A percentile compares a stretch with the other conserved stretches of the same genome.
Conservation (phyloP, 2,888 invertebrate species). For the Torymus tubicola region DNA sequence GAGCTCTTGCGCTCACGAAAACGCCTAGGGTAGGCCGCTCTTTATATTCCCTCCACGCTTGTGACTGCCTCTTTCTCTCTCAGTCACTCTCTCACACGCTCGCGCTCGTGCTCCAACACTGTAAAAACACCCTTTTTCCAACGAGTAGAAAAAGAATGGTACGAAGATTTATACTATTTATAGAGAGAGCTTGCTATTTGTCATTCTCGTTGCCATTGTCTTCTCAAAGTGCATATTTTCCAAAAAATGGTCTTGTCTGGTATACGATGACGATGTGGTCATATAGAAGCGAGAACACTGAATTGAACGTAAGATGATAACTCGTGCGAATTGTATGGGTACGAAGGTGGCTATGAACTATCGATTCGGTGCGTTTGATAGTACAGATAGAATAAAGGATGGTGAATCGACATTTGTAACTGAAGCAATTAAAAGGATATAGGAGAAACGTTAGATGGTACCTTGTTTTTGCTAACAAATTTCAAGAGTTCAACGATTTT, state of each 20-base stretch:
- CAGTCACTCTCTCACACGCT: not conserved
- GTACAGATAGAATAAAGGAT: too few relatives aligned
- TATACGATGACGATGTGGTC: conserved; percentile 8
- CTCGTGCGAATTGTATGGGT: not conserved
- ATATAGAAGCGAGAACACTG: not conserved
- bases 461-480: too few relatives aligned
- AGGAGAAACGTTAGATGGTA: too few relatives aligned
- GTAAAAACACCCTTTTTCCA: not conserved
- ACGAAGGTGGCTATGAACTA: too few relatives aligned
- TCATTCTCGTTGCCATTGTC: not conserved
- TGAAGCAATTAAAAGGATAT: too few relatives aligned
- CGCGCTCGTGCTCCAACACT: not conserved
- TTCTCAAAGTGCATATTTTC: conserved; percentile 18
- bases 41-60: conserved; percentile 13
- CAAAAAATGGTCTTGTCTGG: conserved; percentile 9
- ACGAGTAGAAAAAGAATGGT: not conserved
- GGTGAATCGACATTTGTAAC: too few relatives aligned
- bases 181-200: conserved; percentile 16
- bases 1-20: conserved; percentile 12
- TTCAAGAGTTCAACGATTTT: too few relatives aligned
- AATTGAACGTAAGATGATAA: not conserved
- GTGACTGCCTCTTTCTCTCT: conserved; percentile 3
- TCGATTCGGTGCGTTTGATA: too few relatives aligned
- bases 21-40: conserved; percentile 31
- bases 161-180: conserved; percentile 27